Conservation (phyloP, 2,797 vertebrate species). For the Spinus pinus region DNA sequence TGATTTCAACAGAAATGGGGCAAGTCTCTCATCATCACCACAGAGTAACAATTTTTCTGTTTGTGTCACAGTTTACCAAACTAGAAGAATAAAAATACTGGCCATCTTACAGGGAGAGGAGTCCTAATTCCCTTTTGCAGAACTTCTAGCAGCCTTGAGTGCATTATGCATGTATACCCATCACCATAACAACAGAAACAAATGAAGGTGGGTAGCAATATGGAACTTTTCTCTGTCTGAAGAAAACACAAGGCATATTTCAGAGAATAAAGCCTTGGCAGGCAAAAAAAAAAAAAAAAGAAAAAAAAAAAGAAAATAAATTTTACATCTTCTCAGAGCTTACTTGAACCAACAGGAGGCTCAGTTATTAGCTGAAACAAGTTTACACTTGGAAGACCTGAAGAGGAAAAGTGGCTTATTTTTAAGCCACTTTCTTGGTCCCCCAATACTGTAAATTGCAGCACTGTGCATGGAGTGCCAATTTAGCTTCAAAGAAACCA, state of each 20-base stretch:
- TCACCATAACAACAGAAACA: neutral
- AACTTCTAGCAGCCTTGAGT: neutral
- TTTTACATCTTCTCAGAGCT: neutral
- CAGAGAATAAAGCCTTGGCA: neutral
- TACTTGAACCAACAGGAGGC: neutral
- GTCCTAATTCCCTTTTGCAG: neutral
- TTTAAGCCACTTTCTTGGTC: neutral
- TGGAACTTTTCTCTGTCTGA: neutral
- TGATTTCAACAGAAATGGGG: neutral
- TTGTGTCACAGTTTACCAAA: neutral
- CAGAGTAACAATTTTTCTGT: fast-evolving
- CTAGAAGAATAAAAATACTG: neutral
- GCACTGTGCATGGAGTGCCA: neutral
- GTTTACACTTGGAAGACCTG: neutral
- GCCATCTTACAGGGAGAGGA: neutral
- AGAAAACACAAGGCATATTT: neutral
- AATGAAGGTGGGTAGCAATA: neutral
- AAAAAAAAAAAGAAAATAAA: neutral
- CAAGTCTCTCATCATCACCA: neutral
- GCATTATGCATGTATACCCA: neutral
- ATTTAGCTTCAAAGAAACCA: constrained; percentile 16
- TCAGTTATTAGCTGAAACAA: neutral
- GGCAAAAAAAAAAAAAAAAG: neutral
- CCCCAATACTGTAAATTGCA: neutral
- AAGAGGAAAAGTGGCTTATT: neutral